Evolutionary conservation across 2,113 vertebrate species (phyloP), one percentile per base, ranked within the genome.

Genomic region (Megaptera novaeangliae): DNA sequence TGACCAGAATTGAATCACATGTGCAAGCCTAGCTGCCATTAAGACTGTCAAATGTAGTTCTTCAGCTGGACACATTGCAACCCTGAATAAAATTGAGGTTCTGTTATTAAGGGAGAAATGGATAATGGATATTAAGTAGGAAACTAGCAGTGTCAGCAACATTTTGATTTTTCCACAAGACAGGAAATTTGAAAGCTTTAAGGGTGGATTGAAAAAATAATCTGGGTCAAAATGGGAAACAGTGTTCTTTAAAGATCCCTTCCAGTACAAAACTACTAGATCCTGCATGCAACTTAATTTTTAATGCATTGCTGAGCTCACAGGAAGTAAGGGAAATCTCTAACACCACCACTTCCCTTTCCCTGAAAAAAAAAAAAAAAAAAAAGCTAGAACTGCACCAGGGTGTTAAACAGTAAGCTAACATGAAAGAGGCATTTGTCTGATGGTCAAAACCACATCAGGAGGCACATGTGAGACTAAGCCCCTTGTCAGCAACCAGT

Each of bases 101-200:
- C 8, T 61, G 0, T 23, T 88, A 80, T 57, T 72, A 74, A 84
- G 49, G 39, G 10, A 72, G 5, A 74, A 85, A 66, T 59, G 2
- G 41, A 86, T 57, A 39, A 25, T 41, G 34, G 9, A 39, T 55
- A 64, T 46, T 57, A 75, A 71, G 39, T 7, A 31, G 39, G 59
- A 93, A 59, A 66, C 1, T 15, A 57, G 36, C 64, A 83, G 20
- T 80, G 55, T 78, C 69, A 34, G 34, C 7, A 46, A 64, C 15
- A 63, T 27, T 39, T 91, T 91, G 34, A 77, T 86, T 55, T 95
- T 89, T 94, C 41, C 18, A 17, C 23, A 77, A 75, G 39, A 74
- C 46, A 66, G 27, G 25, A 89, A 77, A 77, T 82, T 64, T 77
- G 31, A 84, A 81, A 91, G 31, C 34, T 66, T 6, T 44, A 78